These are phyloP conservation scores for Synanthedon andrenaeformis DNA, from an alignment of 2,888 invertebrate genomes.

Conservation along the genomic window DNA sequence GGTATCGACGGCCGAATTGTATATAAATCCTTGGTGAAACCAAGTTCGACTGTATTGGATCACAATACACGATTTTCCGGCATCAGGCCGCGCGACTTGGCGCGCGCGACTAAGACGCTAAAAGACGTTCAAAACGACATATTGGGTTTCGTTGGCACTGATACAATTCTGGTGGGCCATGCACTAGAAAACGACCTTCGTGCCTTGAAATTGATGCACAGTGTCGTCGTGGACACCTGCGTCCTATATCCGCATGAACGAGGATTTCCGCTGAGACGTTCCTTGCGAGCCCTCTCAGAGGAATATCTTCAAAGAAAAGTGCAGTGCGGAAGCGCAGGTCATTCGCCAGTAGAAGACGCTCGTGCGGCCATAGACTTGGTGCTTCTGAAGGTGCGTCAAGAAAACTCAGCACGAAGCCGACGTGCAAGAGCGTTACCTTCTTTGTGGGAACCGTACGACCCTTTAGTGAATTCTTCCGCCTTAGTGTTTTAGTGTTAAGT, in stretches of 20 bases:
- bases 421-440: conserved; percentile 54
- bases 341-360: conserved; percentile 95
- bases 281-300: conserved; percentile 82
- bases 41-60: conserved; percentile 86
- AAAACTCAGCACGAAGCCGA: conserved; percentile 32
- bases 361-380: conserved; percentile 90
- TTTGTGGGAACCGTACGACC: conserved; percentile 55
- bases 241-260: conserved; percentile 87
- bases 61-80: conserved; percentile 97
- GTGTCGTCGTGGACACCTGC: conserved; percentile 89
- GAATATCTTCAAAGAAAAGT: conserved; percentile 83
- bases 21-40: conserved; percentile 87
- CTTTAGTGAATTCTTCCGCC: conserved; percentile 51
- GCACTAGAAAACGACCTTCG: conserved; percentile 94
- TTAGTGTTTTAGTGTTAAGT: conserved; percentile 26
- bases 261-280: conserved; percentile 86
- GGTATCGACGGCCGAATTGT: conserved; percentile 78
- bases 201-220: conserved; percentile 86
- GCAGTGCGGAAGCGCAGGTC: conserved; percentile 80
- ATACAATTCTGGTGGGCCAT: conserved; percentile 95
- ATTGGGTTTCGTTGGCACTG: conserved; percentile 80
- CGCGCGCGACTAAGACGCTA: conserved; percentile 76
- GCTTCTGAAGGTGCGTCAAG: conserved; percentile 75
- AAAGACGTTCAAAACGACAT: conserved; percentile 88
- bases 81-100: conserved; percentile 74